Evolutionary conservation across 2,888 invertebrate species (phyloP).

Genomic region (Drosophila dives): DNA sequence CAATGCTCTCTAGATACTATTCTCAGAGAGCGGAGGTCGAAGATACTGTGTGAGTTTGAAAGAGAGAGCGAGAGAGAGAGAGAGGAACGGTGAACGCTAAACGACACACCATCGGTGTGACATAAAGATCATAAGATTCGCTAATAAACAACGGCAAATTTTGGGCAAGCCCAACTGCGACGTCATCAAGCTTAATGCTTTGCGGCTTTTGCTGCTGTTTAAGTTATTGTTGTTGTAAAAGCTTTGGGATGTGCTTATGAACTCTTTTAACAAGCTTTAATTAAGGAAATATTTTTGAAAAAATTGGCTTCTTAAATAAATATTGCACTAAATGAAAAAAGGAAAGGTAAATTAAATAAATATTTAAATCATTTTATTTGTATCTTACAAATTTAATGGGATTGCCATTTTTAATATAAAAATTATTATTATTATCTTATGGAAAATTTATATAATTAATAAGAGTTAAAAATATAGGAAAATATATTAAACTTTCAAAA

Average conservation of each 20-base stretch:
- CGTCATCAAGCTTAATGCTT: conserved; percentile 51
- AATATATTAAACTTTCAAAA: no score
- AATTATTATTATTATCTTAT: not conserved
- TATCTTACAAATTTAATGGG: no score
- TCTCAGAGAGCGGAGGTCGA: not conserved
- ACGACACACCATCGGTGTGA: conserved; percentile 22
- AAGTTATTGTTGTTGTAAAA: conserved; percentile 4
- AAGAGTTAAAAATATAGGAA: no score
- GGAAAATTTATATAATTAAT: not conserved
- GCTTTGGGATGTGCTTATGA: not conserved
- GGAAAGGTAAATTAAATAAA: not conserved
- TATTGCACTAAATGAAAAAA: not conserved
- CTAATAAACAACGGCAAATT: conserved; percentile 29
- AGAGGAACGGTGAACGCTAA: conserved; percentile 3
- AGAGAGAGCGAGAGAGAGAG: not conserved
- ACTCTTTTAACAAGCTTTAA: not conserved
- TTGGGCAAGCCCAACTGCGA: conserved; percentile 28
- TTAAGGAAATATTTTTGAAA: not conserved
- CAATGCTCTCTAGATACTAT: conserved; percentile 28
- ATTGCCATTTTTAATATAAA: not conserved
- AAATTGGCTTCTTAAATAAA: not conserved
- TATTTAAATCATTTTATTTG: no score
- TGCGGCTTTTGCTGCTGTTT: conserved; percentile 14
- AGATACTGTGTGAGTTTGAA: not conserved
- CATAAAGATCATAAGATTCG: conserved; percentile 35